Conservation (phyloP, 2,888 invertebrate species). For the Meteorus colon region DNA sequence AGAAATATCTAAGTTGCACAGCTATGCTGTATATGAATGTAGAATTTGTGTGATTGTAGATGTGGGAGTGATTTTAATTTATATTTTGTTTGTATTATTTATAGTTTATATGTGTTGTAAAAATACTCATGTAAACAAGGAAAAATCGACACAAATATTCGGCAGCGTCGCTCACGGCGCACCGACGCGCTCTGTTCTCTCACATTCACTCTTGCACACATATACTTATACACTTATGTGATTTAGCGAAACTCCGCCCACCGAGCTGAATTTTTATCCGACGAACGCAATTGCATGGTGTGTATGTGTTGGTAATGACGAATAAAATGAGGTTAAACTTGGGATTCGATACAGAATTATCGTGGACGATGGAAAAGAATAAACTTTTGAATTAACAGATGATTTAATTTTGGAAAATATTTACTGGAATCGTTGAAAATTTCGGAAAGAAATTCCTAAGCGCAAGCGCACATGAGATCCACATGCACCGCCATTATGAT, state of each 20-base stretch:
- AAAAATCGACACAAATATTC: constrained; percentile 19
- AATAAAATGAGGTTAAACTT: background rate
- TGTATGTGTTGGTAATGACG: background rate
- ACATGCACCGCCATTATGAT: background rate
- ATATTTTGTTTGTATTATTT: background rate
- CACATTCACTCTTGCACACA: background rate
- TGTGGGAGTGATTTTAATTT: background rate
- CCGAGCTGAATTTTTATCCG: constrained; percentile 15
- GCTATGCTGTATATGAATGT: no score
- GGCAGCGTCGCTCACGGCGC: constrained; percentile 27
- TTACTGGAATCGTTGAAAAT: background rate
- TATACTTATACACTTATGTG: background rate
- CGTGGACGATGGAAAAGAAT: background rate
- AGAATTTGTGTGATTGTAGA: background rate
- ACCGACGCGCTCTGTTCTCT: constrained; percentile 32
- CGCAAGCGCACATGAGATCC: background rate
- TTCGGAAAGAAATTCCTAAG: background rate
- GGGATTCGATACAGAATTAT: background rate
- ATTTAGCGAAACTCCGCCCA: constrained; percentile 31
- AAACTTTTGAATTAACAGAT: background rate
- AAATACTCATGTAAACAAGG: constrained; percentile 25
- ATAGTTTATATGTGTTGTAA: background rate
- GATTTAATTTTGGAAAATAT: background rate
- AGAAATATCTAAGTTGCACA: background rate
- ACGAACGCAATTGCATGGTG: no score